Base-by-base conservation (phyloP, 2,888 invertebrate genomes). In the Cheilosia vulpina region DNA sequence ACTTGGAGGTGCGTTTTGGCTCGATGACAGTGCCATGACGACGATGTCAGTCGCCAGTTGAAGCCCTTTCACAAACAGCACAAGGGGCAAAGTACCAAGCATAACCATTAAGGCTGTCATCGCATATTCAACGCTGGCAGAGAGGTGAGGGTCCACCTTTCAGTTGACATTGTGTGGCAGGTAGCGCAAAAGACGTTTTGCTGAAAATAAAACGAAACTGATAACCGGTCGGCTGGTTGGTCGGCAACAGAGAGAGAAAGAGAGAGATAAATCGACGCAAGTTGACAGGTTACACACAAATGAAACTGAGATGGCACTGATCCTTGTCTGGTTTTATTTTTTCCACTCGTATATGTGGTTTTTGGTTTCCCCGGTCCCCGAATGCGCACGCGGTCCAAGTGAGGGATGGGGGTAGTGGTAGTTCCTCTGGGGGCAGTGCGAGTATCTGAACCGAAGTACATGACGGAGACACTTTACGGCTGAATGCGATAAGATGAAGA, bases 261-360 rank as follows among this genome's bases (percentile, higher is more conserved):
- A 72, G 80, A 77, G 78, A 88, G 87, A 88, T 88, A 88, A 88
- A 88, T 88, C 88, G 88, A 87, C 72, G 80, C 81, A 81, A 75
- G 81, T 83, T 87, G 88, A 88, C 88, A 87, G 88, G 75, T 88
- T 87, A 87, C 88, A 88, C 87, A 88, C 87, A 87, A 88, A 88
- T 88, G 87, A 88, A 88, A 88, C 85, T 63, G 87, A 84, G 81
- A 85, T 85, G 84, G 81, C 76, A 81, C 72, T 78, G 80, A 87
- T 82, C 71, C 72, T 76, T 76, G 76, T 81, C 71, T 43, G 60
- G 47, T 55, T 60, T 68, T 57, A 53, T 75, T 34, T 55, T 57
- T 55, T 31, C 34, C 13, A 24, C 24, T 52, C 43, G 5, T 75
- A 71, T 80, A 76, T 57, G 62, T 50, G 62, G 85, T 81, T 81